Evolutionary conservation across 2,113 vertebrate species (phyloP).

Genomic region (Pseudorasbora parva): DNA sequence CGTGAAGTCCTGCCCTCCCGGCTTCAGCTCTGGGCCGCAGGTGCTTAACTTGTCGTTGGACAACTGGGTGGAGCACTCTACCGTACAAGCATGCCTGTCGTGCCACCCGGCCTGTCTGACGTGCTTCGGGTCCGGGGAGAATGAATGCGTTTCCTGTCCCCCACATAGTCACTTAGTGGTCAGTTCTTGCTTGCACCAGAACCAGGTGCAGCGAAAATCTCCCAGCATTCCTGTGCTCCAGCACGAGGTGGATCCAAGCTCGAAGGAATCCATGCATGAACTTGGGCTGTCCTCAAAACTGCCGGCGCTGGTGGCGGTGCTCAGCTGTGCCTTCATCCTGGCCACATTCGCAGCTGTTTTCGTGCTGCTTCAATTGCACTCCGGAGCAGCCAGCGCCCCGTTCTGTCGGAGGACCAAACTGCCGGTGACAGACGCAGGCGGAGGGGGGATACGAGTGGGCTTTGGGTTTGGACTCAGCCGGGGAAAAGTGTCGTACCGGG

Average conservation of each 20-base stretch:
- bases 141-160: conserved; percentile 90
- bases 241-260: conserved; percentile 11
- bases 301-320: conserved; percentile 81
- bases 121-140: conserved; percentile 78
- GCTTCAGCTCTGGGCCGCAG: conserved; percentile 80
- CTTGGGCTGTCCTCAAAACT: conserved; percentile 71
- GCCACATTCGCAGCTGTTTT: conserved; percentile 85
- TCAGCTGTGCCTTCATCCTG: conserved; percentile 89
- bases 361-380: conserved; percentile 87
- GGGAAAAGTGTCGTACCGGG: conserved; percentile 86
- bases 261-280: conserved; percentile 40
- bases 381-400: conserved; percentile 71
- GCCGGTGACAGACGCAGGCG: conserved; percentile 80
- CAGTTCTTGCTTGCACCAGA: conserved; percentile 87
- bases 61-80: conserved; percentile 85
- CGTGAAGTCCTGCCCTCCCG: conserved; percentile 86
- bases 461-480: conserved; percentile 65
- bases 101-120: conserved; percentile 90
- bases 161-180: conserved; percentile 85
- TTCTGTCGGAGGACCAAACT: conserved; percentile 85
- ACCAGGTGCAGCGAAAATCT: conserved; percentile 90
- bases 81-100: conserved; percentile 86
- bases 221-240: conserved; percentile 63
- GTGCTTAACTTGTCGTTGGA: conserved; percentile 83
- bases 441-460: conserved; percentile 62